phyloP scores from a whole-genome alignment of 1,140 invertebrate genomes.

The Branchinecta lynchi region DNA sequence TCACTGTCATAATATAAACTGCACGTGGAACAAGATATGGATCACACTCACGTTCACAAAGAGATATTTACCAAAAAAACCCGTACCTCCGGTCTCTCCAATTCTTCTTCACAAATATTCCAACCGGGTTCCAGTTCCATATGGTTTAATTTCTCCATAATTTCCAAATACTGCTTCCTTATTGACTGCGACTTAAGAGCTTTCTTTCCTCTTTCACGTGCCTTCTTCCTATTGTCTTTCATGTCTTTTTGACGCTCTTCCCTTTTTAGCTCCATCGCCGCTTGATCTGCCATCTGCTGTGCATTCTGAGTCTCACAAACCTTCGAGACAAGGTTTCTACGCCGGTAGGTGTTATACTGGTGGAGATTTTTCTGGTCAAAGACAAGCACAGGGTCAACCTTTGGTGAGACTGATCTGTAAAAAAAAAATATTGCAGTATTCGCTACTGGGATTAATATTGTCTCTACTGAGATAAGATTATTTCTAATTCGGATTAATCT shows the following conservation, averaged over 20 bases:
- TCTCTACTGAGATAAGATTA: too few species aligned
- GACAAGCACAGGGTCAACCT: not conserved
- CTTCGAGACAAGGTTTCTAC: not conserved
- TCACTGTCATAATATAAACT: too few species aligned
- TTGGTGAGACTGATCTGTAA: not conserved
- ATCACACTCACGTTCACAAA: too few species aligned
- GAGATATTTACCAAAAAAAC: too few species aligned
- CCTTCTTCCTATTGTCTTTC: not conserved
- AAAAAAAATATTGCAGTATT: too few species aligned
- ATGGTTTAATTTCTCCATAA: not conserved
- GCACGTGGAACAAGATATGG: too few species aligned
- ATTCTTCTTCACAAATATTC: not conserved
- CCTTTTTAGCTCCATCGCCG: not conserved
- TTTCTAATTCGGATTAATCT: too few species aligned
- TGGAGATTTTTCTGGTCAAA: conserved; percentile 4
- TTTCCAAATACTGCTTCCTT: not conserved
- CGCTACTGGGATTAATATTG: too few species aligned
- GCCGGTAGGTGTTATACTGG: not conserved
- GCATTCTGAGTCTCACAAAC: not conserved
- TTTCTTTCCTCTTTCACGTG: not conserved
- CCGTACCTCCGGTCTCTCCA: too few species aligned
- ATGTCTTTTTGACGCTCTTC: not conserved
- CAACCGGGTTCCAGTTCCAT: not conserved
- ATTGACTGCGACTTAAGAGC: not conserved
- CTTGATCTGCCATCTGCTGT: not conserved